Evolutionary conservation across 1,140 invertebrate species (phyloP).

Genomic region (Musca domestica): DNA sequence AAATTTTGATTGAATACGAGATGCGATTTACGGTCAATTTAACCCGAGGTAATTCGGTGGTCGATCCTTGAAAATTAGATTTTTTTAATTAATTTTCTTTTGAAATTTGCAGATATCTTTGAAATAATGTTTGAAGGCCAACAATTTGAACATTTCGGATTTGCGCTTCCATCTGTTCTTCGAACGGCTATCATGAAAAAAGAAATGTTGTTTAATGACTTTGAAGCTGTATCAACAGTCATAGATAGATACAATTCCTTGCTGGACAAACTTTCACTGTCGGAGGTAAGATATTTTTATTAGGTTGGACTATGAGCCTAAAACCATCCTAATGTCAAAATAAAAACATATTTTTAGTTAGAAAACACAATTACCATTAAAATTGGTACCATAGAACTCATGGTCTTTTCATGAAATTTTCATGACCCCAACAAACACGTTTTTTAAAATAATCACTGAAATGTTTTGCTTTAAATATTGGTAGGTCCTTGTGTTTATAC

Average conservation of each 20-base stretch:
- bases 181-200: constrained; percentile 52
- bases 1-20: constrained; percentile 64
- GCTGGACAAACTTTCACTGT: constrained; percentile 59
- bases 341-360: no score
- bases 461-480: no score
- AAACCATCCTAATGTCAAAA: no score
- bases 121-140: constrained; percentile 74
- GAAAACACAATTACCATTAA: no score
- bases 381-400: no score
- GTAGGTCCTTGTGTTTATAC: no score
- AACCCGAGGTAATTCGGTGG: constrained; percentile 30
- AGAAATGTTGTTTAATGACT: constrained; percentile 63
- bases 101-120: constrained; percentile 57
- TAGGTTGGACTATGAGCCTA: no score
- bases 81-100: not conserved
- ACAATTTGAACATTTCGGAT: constrained; percentile 72
- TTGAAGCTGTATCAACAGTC: constrained; percentile 60
- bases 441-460: no score
- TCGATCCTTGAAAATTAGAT: not conserved
- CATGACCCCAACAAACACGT: no score
- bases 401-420: no score
- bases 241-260: constrained; percentile 64
- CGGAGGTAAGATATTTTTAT: constrained; percentile 65
- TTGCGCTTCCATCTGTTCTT: constrained; percentile 57
- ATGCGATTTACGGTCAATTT: constrained; percentile 68